A percentile compares a stretch with the other conserved stretches of the same genome.
Conservation (phyloP, 2,797 vertebrate genomes). For the Poeciliopsis turneri region DNA sequence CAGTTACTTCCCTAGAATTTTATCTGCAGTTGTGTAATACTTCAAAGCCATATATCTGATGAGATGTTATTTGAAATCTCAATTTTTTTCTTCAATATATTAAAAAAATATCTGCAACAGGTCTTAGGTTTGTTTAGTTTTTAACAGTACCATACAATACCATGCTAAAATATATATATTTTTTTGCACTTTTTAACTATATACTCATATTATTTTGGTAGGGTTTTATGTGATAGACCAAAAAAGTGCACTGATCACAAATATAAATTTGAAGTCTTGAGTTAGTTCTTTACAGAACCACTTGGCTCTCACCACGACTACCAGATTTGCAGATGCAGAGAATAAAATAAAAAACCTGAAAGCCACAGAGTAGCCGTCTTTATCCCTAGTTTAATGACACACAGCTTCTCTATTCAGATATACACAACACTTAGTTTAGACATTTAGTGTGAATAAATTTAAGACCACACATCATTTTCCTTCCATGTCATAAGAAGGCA, state of each 20-base stretch:
- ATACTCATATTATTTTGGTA: background rate
- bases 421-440: background rate
- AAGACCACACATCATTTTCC: background rate
- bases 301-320: background rate
- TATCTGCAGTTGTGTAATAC: background rate
- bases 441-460: background rate
- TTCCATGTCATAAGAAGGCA: background rate
- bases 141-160: background rate
- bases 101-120: background rate
- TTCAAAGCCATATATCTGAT: background rate
- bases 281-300: background rate
- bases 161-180: background rate
- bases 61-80: background rate
- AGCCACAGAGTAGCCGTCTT: background rate
- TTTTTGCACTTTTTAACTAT: background rate
- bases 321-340: background rate
- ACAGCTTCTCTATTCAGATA: background rate
- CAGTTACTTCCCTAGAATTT: background rate
- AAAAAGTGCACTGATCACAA: background rate
- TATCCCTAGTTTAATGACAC: background rate
- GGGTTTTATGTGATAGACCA: background rate
- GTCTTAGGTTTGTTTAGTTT: background rate
- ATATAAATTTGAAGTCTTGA: background rate
- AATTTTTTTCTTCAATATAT: background rate
- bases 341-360: background rate